Conservation (phyloP, 2,888 invertebrate species). For the Taenaris catops region DNA sequence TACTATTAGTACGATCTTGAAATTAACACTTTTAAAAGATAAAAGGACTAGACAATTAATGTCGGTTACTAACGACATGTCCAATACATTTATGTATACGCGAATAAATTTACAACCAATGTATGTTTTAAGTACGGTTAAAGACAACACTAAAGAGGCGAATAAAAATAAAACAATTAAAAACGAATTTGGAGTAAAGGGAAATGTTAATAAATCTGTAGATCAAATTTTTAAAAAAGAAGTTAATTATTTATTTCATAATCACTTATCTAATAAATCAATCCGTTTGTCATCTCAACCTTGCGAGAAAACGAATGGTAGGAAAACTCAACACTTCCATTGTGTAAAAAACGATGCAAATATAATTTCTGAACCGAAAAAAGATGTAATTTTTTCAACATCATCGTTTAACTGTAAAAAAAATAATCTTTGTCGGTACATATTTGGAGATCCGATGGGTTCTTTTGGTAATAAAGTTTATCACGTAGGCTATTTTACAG, state of each 20-base stretch:
- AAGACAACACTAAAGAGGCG: background rate
- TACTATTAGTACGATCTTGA: conserved; percentile 42
- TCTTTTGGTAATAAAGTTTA: conserved; percentile 43
- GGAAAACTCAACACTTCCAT: background rate
- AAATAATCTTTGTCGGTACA: conserved; percentile 44
- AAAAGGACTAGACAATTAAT: conserved; percentile 25
- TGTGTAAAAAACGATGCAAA: conserved; percentile 37
- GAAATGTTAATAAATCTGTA: background rate
- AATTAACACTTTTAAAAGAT: conserved; percentile 39
- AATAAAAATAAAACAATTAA: background rate
- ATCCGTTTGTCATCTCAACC: too few relatives aligned
- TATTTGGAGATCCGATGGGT: conserved; percentile 40
- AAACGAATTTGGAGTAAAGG: background rate
- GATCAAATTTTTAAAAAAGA: too few relatives aligned
- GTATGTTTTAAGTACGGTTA: conserved; percentile 1
- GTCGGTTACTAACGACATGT: conserved; percentile 3
- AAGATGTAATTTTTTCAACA: conserved; percentile 24
- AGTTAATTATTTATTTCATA: too few relatives aligned
- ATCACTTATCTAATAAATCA: too few relatives aligned
- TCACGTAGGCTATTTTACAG: conserved; percentile 56
- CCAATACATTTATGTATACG: conserved; percentile 5
- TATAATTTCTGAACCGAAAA: conserved; percentile 18
- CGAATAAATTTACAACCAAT: conserved; percentile 1
- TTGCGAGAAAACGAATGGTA: too few relatives aligned
- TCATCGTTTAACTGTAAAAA: conserved; percentile 40